These are phyloP conservation scores for Lepus townsendii DNA, from an alignment of 2,797 vertebrate species.

Conservation along the genomic window DNA sequence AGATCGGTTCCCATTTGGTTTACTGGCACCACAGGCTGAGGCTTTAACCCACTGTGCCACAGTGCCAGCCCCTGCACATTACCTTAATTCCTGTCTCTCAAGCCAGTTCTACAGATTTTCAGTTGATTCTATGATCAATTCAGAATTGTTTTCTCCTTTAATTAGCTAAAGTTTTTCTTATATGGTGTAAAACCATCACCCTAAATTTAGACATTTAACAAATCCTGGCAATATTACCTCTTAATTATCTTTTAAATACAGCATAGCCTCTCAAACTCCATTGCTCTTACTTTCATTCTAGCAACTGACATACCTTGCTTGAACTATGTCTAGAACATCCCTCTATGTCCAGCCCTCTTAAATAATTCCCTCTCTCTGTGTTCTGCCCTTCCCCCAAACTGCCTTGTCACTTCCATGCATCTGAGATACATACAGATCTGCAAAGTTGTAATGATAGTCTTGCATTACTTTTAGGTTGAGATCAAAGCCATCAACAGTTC, in stretches of 20 bases:
- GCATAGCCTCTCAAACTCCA: not conserved
- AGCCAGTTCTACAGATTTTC: not conserved
- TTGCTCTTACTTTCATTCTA: not conserved
- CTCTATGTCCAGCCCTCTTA: not conserved
- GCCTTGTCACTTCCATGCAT: not conserved
- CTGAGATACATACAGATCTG: not conserved
- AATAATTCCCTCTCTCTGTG: not conserved
- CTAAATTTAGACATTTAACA: not conserved
- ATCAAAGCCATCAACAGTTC: not conserved
- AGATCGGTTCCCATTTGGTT: too few relatives aligned
- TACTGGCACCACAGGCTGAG: too few relatives aligned
- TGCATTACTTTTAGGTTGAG: not conserved
- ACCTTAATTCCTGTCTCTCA: not conserved
- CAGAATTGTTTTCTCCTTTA: not conserved
- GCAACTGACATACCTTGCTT: not conserved
- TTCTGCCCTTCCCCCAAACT: not conserved
- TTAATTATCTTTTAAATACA: not conserved
- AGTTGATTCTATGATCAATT: not conserved
- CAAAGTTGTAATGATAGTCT: not conserved
- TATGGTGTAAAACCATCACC: not conserved
- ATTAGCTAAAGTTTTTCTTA: not conserved
- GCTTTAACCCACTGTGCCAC: too few relatives aligned
- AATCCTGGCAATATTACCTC: not conserved
- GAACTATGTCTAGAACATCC: not conserved
- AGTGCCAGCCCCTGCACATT: too few relatives aligned